phyloP scores from a whole-genome alignment of 2,797 vertebrate genomes.

The Centropyge bicolor region DNA sequence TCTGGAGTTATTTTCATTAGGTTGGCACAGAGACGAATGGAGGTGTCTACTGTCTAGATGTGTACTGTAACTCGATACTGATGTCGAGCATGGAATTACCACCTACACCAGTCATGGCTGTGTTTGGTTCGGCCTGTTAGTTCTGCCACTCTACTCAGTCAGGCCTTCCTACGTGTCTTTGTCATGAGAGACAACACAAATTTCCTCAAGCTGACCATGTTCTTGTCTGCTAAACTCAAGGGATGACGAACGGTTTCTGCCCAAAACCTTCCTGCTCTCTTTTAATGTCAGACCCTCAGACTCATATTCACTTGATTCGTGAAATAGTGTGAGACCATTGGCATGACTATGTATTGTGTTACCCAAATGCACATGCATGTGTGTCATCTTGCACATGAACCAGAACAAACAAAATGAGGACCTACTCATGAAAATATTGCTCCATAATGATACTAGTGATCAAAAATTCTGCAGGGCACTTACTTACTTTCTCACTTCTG shows the following conservation, averaged over 20 bases:
- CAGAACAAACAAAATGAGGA: not conserved
- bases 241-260: not conserved
- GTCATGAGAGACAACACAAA: not conserved
- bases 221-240: not conserved
- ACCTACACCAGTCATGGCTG: not conserved
- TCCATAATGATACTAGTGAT: not conserved
- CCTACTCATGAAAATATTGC: not conserved
- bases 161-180: not conserved
- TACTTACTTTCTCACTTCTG: too few species aligned
- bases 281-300: not conserved
- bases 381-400: not conserved
- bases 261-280: not conserved
- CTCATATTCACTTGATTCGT: not conserved
- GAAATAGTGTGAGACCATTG: not conserved
- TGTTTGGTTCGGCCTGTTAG: constrained; percentile 4
- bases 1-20: constrained; percentile 4
- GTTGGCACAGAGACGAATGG: constrained; percentile 5
- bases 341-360: not conserved
- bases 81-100: constrained; percentile 47
- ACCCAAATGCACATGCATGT: not conserved
- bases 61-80: constrained; percentile 51
- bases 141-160: constrained; percentile 13
- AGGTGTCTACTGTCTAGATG: constrained; percentile 59
- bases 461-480: too few species aligned
- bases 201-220: not conserved